Percentiles rank a stretch among this genome's conserved stretches.
Conservation (phyloP, 2,113 vertebrate genomes). For the Thamnaconus septentrionalis region DNA sequence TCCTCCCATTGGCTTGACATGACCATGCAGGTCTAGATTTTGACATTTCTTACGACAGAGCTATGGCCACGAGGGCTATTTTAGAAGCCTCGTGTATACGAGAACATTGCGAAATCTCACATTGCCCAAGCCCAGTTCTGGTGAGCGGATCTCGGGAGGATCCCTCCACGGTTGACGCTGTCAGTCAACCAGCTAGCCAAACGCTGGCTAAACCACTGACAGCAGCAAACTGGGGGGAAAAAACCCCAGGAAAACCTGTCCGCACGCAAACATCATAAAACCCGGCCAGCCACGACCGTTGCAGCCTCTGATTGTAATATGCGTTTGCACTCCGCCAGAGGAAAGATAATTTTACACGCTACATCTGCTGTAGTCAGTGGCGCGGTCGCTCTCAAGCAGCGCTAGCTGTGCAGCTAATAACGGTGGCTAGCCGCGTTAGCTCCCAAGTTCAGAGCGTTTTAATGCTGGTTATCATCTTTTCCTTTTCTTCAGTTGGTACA, state of each 20-base stretch:
- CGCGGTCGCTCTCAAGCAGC: slow-evolving; percentile 29
- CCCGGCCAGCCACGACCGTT: too few species aligned
- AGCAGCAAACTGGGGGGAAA: background rate
- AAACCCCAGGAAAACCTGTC: background rate
- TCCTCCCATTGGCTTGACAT: too few species aligned
- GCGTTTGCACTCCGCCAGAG: background rate
- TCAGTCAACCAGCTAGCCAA: slow-evolving; percentile 18
- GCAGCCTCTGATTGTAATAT: background rate
- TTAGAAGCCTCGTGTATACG: slow-evolving; percentile 21
- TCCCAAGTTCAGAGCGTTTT: slow-evolving; percentile 18
- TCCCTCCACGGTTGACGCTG: background rate
- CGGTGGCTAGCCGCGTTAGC: slow-evolving; percentile 38
- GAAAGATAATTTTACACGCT: background rate
- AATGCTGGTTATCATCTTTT: background rate
- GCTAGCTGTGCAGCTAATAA: slow-evolving; percentile 37
- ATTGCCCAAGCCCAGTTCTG: background rate
- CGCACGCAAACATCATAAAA: too few species aligned
- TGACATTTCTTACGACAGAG: too few species aligned
- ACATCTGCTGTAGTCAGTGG: slow-evolving; percentile 24
- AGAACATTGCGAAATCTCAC: slow-evolving; percentile 31
- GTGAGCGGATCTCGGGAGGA: slow-evolving; percentile 8
- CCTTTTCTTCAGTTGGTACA: background rate
- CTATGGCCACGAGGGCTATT: background rate
- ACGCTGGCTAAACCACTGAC: slow-evolving; percentile 3
- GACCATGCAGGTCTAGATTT: too few species aligned